phyloP scores from a whole-genome alignment of 2,113 vertebrate genomes.

The Pedionomus torquatus region DNA sequence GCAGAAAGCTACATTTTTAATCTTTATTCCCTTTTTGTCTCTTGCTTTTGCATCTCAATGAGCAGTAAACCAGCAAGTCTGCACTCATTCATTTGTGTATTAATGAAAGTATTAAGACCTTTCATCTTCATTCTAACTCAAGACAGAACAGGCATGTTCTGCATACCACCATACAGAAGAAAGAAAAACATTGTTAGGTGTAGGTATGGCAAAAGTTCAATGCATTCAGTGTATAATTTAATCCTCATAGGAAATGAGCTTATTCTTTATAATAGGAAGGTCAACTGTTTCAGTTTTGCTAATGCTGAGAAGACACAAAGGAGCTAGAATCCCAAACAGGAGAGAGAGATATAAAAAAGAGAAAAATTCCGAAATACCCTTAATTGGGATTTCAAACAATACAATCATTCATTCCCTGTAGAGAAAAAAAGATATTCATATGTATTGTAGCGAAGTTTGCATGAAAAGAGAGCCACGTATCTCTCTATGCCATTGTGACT shows the following conservation, averaged over 20 bases:
- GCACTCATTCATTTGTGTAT: not conserved
- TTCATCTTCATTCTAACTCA: not conserved
- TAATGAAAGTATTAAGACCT: conserved; percentile 17
- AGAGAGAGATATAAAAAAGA: not conserved
- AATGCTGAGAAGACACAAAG: not conserved
- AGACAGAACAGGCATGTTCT: not conserved
- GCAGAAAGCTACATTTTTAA: not conserved
- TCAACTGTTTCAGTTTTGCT: not conserved
- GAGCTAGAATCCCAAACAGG: not conserved
- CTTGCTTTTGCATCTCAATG: not conserved
- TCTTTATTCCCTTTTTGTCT: not conserved
- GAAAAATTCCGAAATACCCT: not conserved
- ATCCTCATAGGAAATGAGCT: not conserved
- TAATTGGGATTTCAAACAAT: not conserved
- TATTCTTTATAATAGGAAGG: not conserved
- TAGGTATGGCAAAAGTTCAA: conserved; percentile 14
- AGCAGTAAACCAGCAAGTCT: not conserved
- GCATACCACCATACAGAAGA: not conserved
- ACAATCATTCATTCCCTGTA: not conserved
- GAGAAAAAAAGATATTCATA: not conserved
- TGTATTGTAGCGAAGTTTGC: not conserved
- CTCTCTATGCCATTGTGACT: not conserved
- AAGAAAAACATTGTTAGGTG: not conserved
- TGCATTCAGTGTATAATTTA: conserved; percentile 15
- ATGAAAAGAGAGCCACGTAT: not conserved